Conservation (phyloP, 2,113 vertebrate species). For the Glaucidium brasilianum region DNA sequence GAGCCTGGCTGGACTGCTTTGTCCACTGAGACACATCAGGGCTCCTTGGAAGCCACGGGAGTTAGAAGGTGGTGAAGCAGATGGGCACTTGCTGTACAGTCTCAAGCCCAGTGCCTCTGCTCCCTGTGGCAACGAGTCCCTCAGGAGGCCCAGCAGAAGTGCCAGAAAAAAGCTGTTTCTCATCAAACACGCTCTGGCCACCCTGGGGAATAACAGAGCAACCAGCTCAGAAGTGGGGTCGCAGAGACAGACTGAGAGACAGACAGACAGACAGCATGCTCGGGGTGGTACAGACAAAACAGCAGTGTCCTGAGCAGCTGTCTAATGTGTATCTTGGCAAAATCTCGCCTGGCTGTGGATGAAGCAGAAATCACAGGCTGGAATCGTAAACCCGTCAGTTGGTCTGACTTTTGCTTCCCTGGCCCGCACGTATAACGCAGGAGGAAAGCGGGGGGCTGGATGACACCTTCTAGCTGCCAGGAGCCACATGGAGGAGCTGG, state of each 20-base stretch:
- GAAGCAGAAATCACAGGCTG: not conserved
- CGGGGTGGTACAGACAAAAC: not conserved
- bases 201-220: not conserved
- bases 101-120: rapidly evolving
- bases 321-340: conserved; percentile 16
- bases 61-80: not conserved
- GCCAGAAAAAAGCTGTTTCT: not conserved
- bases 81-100: not conserved
- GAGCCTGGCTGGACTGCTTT: not conserved
- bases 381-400: not conserved
- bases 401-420: not conserved
- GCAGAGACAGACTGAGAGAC: rapidly evolving
- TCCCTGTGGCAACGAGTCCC: rapidly evolving
- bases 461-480: not conserved
- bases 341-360: not conserved
- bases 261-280: not conserved
- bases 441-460: not conserved
- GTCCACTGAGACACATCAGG: not conserved
- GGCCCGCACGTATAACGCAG: not conserved
- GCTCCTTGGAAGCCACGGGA: not conserved
- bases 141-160: not conserved
- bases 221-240: rapidly evolving
- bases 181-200: rapidly evolving
- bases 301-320: conserved; percentile 35
- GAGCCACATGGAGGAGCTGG: not conserved